phyloP scores from a whole-genome alignment of 2,888 invertebrate species.

The Danaus chrysippus region DNA sequence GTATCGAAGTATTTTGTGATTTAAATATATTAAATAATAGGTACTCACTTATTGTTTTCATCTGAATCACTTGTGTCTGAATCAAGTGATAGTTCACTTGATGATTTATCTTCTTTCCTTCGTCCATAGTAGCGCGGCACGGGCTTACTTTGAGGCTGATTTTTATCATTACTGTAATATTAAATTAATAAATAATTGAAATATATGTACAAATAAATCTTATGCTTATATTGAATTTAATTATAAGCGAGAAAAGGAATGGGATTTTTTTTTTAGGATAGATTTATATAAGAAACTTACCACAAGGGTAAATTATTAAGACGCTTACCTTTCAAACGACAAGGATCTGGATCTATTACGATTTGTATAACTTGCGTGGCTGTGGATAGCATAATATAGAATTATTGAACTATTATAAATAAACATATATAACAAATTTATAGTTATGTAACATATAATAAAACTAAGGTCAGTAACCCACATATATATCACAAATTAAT shows the following conservation, averaged over 20 bases:
- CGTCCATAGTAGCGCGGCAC: slow-evolving; percentile 73
- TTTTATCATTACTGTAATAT: slow-evolving; percentile 36
- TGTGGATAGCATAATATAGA: slow-evolving; percentile 33
- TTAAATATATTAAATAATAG: slow-evolving; percentile 8
- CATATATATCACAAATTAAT: no score
- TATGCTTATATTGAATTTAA: no score
- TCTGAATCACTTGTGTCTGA: slow-evolving; percentile 60
- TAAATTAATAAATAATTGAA: background rate
- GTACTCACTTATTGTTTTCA: slow-evolving; percentile 58
- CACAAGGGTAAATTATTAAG: slow-evolving; percentile 10
- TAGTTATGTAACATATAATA: background rate
- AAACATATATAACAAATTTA: background rate
- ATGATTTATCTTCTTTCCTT: slow-evolving; percentile 66
- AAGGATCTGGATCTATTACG: slow-evolving; percentile 67
- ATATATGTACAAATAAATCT: no score
- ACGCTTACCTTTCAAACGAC: slow-evolving; percentile 69
- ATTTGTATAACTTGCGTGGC: slow-evolving; percentile 58
- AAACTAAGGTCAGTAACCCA: no score
- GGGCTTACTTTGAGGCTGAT: slow-evolving; percentile 30
- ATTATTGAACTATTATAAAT: slow-evolving; percentile 1
- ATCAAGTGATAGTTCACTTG: slow-evolving; percentile 67
- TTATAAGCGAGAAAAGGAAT: no score
- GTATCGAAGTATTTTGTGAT: background rate
- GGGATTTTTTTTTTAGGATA: background rate
- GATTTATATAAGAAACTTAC: background rate